Evolutionary conservation across 2,888 invertebrate species (phyloP), one percentile per base, ranked within the genome.

Genomic region (Drosophila paramelanica): DNA sequence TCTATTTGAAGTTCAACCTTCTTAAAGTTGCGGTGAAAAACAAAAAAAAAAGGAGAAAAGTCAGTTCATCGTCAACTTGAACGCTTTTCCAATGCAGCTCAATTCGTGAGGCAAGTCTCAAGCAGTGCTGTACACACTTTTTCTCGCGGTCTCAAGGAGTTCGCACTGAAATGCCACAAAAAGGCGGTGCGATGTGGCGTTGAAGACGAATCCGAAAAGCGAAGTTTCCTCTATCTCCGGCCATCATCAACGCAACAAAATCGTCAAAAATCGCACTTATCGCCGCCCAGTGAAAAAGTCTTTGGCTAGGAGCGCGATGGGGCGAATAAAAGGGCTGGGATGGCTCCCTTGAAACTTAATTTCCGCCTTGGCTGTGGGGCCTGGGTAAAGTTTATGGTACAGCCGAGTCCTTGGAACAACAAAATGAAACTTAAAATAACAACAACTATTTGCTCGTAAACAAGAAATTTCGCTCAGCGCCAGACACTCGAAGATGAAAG

Each of bases 381-480:
- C 50, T 55, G 42, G 31, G 43, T n/a, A 50, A 88, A 88, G 77
- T 86, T 85, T 75, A 77, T 81, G 88, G 62, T 55, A 60, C 72
- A 69, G 64, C 64, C 62, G 79, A 81, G 79, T 76, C 73, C 80
- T 82, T 88, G 83, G 78, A 88, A 88, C 89, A 86, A 85, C 89
- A 86, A 88, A 89, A 85, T 79, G 80, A 87, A 88, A 85, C 89
- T 85, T 89, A 82, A 85, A 89, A 89, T 89, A 88, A 85, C 88
- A 85, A 89, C 88, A 89, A 85, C 89, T 84, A 84, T 84, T 84
- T 84, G 70, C 76, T 86, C 86, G 89, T 86, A 86, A 86, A 89
- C 89, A 86, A 89, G 89, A 88, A 89, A 83, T 86, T 88, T 88
- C 89, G 81, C 79, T 81, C 73, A 78, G 47, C 71, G 60, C 73